Base-by-base conservation (phyloP, 2,888 invertebrate genomes). In the Sceliomorpha sp. region DNA sequence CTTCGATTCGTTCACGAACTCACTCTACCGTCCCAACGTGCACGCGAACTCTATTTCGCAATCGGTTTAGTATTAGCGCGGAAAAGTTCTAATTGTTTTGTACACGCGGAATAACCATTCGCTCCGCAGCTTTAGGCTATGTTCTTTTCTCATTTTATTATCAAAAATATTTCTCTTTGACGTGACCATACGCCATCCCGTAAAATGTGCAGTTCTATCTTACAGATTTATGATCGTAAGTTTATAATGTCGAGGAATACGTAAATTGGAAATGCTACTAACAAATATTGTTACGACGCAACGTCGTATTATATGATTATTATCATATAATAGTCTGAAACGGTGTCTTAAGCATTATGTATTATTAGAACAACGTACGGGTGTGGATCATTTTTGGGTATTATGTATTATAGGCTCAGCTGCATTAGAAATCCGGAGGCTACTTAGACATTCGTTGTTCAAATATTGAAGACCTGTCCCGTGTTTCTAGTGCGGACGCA, bases 61-160 rank as follows among this genome's bases (percentile, higher is more conserved):
- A 86, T 87, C 79, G 79, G 78, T 85, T 86, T 82, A 82, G 78
- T 80, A 82, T 86, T 83, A 84, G 75, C 80, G 72, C 56, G 75
- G 72, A 80, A 82, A 87, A 83, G 78, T 85, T 85, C 75, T 86
- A 86, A 86, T 86, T 85, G 80, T 79, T 73, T 55, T 59, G 55
- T 80, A 80, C 74, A 81, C 79, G 34, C 70, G 67, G 84, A 85
- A 84, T 84, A 83, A 80, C 71, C 77, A 81, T 82, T 80, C 78
- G 76, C 76, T 75, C 48, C 20, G 27, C 36, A 7, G 40, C 10
- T 13, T 9, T 13, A 9, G 9, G 36, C 34, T 45, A 58, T 66
- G 34, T 51, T 58, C 34, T 36, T 37, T 42, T 37, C 24, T 37
- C 29, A 13, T 45, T 45, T 40, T 12, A 31, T 13, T n/a, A n/a